Evolutionary conservation across 2,888 invertebrate species (phyloP).

Genomic region (Brachylomia viminalis): DNA sequence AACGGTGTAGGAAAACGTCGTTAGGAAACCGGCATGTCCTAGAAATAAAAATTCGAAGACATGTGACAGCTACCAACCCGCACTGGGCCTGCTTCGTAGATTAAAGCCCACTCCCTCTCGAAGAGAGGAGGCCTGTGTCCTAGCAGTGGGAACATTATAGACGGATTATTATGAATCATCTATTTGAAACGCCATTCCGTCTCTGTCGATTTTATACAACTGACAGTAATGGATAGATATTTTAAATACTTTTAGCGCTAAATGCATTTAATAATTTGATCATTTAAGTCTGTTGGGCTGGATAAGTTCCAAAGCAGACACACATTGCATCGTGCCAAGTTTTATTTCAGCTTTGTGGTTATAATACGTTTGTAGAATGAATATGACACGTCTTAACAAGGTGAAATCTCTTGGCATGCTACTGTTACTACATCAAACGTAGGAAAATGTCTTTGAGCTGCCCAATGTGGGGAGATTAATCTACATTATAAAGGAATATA

Average conservation of each 20-base stretch:
- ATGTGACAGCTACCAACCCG: too few species aligned
- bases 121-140: too few species aligned
- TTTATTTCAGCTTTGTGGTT: neutral
- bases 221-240: neutral
- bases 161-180: too few species aligned
- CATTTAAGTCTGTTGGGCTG: neutral
- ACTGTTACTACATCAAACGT: neutral
- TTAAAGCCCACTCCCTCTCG: too few species aligned
- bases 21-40: too few species aligned
- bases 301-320: slow-evolving; percentile 6
- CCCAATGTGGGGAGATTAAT: neutral
- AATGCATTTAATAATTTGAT: neutral
- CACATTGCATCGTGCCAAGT: neutral
- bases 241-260: neutral
- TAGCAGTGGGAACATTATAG: too few species aligned
- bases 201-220: neutral
- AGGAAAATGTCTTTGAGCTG: neutral
- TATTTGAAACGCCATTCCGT: neutral
- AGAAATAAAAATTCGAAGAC: too few species aligned
- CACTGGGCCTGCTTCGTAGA: too few species aligned
- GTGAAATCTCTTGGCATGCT: slow-evolving; percentile 2
- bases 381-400: neutral
- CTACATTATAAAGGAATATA: too few species aligned
- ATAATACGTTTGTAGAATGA: neutral
- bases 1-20: too few species aligned